A percentile compares a stretch with the other conserved stretches of the same genome.
phyloP scores from a whole-genome alignment of 2,888 invertebrate genomes.

The Xestia ashworthii region DNA sequence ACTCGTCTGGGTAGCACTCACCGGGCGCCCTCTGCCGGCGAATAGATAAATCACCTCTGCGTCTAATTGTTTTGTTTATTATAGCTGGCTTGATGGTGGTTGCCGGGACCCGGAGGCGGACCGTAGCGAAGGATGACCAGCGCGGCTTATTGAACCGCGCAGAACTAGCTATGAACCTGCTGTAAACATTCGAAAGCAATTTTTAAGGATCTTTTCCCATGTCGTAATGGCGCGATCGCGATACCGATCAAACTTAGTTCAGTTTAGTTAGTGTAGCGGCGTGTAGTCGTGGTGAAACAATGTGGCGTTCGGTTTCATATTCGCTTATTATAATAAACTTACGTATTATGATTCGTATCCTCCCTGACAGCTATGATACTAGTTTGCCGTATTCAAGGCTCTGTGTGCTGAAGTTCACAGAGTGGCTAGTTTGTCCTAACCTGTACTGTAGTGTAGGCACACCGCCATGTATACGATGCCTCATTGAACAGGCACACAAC shows the following conservation, averaged over 20 bases:
- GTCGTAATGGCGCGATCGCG: no score
- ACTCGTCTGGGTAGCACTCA: not conserved
- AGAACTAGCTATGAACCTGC: not conserved
- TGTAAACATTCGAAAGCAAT: not conserved
- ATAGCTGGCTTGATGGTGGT: not conserved
- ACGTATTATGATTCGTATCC: no score
- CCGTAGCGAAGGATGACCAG: not conserved
- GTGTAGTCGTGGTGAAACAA: not conserved
- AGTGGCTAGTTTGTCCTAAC: constrained; percentile 18
- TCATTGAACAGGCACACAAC: not conserved
- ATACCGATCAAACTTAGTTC: not conserved
- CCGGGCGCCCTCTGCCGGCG: not conserved
- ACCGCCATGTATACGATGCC: not conserved
- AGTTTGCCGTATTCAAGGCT: constrained; percentile 13
- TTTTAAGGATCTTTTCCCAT: not conserved
- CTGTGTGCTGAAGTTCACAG: constrained; percentile 21
- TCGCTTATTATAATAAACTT: not conserved
- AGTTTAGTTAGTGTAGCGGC: not conserved
- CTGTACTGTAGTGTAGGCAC: not conserved
- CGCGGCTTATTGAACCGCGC: not conserved
- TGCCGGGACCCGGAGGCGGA: no score
- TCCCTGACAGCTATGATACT: constrained; percentile 24
- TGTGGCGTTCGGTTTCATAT: constrained; percentile 14
- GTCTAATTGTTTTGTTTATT: constrained; percentile 32
- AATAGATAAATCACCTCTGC: constrained; percentile 18